Percentiles rank a stretch among this genome's conserved stretches.
Conservation (phyloP, 2,888 invertebrate species). For the Athetis lepigone region DNA sequence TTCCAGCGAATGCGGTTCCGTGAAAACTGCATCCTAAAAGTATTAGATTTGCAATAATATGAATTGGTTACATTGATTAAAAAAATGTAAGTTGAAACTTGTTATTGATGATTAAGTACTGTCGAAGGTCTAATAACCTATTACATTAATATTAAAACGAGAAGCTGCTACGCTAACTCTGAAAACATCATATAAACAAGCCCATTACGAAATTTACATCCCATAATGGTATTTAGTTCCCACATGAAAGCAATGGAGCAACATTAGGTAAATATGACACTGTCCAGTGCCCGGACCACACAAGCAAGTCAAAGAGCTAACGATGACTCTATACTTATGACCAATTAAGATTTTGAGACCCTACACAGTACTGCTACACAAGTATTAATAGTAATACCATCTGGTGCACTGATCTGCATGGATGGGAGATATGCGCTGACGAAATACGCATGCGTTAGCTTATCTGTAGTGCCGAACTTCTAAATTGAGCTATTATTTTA, state of each 20-base stretch:
- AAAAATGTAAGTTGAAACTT: too few relatives aligned
- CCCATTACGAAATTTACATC: neutral
- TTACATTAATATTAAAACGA: too few relatives aligned
- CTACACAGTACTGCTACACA: conserved; percentile 34
- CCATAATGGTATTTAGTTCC: conserved; percentile 1
- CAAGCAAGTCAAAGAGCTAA: conserved; percentile 33
- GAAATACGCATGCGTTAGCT: conserved; percentile 13
- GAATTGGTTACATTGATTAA: too few relatives aligned
- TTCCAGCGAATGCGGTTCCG: too few relatives aligned
- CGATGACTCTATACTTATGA: conserved; percentile 38
- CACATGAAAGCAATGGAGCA: conserved; percentile 10
- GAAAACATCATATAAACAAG: neutral
- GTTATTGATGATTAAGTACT: too few relatives aligned
- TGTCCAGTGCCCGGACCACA: conserved; percentile 45
- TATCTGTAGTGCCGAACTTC: too few relatives aligned
- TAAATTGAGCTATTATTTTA: too few relatives aligned
- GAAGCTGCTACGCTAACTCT: too few relatives aligned
- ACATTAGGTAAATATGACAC: conserved; percentile 14
- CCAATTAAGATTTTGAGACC: conserved; percentile 53
- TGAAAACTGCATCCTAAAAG: neutral
- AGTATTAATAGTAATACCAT: conserved; percentile 44
- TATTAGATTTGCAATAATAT: too few relatives aligned
- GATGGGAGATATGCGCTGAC: conserved; percentile 16
- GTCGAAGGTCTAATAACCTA: too few relatives aligned
- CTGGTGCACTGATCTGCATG: conserved; percentile 37